phyloP scores from a whole-genome alignment of 2,888 invertebrate genomes.

The Mythimna impura region DNA sequence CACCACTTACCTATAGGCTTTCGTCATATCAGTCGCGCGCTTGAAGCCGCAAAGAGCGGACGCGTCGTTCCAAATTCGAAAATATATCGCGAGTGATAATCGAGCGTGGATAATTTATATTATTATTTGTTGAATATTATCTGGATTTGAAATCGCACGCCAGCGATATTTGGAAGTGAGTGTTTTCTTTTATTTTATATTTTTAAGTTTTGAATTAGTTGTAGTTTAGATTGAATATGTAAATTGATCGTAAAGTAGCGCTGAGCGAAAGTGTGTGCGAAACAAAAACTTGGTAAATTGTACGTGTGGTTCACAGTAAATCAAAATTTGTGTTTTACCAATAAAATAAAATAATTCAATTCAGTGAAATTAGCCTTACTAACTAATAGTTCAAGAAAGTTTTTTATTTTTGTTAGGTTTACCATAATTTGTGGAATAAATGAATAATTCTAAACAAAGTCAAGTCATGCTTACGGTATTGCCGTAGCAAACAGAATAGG shows the following conservation, averaged over 20 bases:
- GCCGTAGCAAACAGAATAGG: background rate
- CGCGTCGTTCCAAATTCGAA: conserved; percentile 61
- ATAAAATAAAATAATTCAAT: background rate
- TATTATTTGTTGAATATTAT: conserved; percentile 55
- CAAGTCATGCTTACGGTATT: conserved; percentile 55
- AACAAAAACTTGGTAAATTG: conserved; percentile 26
- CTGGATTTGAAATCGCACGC: conserved; percentile 57
- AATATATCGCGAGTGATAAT: conserved; percentile 67
- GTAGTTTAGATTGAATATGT: conserved; percentile 53
- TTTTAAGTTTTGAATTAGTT: conserved; percentile 20
- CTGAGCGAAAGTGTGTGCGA: conserved; percentile 63
- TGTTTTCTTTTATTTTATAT: conserved; percentile 41
- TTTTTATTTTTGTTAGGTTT: conserved; percentile 12
- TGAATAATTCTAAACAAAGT: conserved; percentile 56
- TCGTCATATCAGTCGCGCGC: conserved; percentile 70
- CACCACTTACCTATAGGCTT: conserved; percentile 58
- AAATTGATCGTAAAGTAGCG: conserved; percentile 50
- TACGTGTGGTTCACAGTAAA: conserved; percentile 14
- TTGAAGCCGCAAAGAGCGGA: conserved; percentile 64
- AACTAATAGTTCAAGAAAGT: background rate
- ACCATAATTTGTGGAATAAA: conserved; percentile 47
- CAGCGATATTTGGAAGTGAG: conserved; percentile 55
- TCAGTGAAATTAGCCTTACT: background rate
- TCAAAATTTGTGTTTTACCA: conserved; percentile 4
- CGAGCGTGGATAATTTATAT: conserved; percentile 60